Evolutionary conservation across 2,113 vertebrate species (phyloP).

Genomic region (Amia ocellicauda): DNA sequence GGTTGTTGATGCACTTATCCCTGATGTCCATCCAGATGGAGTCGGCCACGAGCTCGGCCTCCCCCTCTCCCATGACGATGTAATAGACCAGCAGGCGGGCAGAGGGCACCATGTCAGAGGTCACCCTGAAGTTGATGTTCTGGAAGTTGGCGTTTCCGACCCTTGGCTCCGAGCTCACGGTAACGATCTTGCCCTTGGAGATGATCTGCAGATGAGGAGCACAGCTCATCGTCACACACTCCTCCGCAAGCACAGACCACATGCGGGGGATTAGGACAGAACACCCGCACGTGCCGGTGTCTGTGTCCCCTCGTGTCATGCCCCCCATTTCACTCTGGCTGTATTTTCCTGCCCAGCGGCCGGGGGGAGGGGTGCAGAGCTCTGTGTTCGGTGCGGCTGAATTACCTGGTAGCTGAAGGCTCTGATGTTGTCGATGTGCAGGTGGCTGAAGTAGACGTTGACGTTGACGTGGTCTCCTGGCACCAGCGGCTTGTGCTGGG

Average conservation of each 20-base stretch:
- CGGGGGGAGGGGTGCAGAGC: too few species aligned
- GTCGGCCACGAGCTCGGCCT: slow-evolving; percentile 83
- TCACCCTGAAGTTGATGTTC: slow-evolving; percentile 70
- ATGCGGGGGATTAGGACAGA: too few species aligned
- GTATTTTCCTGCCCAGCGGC: too few species aligned
- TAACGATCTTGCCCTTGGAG: slow-evolving; percentile 77
- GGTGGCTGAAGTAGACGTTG: slow-evolving; percentile 65
- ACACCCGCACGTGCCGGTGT: too few species aligned
- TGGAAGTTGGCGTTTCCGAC: slow-evolving; percentile 47
- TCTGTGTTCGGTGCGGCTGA: neutral
- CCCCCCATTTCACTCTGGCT: too few species aligned
- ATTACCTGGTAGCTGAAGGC: slow-evolving; percentile 84
- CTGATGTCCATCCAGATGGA: slow-evolving; percentile 81
- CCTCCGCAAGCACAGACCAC: neutral
- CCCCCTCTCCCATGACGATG: slow-evolving; percentile 71
- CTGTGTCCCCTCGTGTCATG: too few species aligned
- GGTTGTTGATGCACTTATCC: slow-evolving; percentile 75
- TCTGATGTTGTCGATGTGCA: slow-evolving; percentile 61
- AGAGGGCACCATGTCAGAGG: slow-evolving; percentile 81
- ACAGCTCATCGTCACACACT: neutral
- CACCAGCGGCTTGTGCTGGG: slow-evolving; percentile 44
- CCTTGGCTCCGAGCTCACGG: slow-evolving; percentile 54
- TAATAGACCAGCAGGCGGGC: slow-evolving; percentile 86
- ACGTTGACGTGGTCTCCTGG: slow-evolving; percentile 64
- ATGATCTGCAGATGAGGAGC: slow-evolving; percentile 52